Evolutionary conservation across 2,113 vertebrate genomes (phyloP).

Genomic region (Heterochromis multidens): DNA sequence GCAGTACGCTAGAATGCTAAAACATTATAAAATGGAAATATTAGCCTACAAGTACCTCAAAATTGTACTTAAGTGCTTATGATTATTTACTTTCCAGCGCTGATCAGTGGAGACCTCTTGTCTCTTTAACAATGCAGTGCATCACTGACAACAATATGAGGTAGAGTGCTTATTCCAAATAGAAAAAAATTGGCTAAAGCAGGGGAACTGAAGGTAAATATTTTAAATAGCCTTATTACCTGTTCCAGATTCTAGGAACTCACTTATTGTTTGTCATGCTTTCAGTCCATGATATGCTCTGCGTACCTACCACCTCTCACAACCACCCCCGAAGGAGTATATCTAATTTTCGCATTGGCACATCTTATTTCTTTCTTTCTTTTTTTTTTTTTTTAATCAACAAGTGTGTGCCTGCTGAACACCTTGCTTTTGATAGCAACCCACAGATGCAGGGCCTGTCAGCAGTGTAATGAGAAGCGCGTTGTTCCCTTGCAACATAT

Average conservation of each 20-base stretch:
- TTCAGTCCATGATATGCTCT: not conserved
- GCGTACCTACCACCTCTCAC: not conserved
- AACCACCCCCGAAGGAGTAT: not conserved
- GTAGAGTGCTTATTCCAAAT: not conserved
- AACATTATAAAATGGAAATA: not conserved
- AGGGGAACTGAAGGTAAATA: not conserved
- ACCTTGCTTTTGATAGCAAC: constrained; percentile 35
- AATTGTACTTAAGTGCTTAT: not conserved
- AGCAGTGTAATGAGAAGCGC: constrained; percentile 58
- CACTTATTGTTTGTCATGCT: not conserved
- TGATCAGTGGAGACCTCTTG: not conserved
- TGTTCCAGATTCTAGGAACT: not conserved
- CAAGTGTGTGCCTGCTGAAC: constrained; percentile 46
- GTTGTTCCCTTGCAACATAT: constrained; percentile 63
- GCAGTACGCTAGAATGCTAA: not conserved
- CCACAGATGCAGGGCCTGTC: constrained; percentile 38
- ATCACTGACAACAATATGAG: not conserved
- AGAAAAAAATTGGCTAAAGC: not conserved
- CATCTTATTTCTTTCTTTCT: not conserved
- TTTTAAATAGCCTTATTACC: not conserved
- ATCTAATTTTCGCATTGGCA: constrained; percentile 32
- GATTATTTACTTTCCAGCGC: not conserved
- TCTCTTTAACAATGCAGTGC: not conserved
- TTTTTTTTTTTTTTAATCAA: constrained; percentile 32
- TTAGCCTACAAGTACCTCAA: not conserved